phyloP scores from a whole-genome alignment of 2,797 vertebrate genomes.

The Prionace glauca region DNA sequence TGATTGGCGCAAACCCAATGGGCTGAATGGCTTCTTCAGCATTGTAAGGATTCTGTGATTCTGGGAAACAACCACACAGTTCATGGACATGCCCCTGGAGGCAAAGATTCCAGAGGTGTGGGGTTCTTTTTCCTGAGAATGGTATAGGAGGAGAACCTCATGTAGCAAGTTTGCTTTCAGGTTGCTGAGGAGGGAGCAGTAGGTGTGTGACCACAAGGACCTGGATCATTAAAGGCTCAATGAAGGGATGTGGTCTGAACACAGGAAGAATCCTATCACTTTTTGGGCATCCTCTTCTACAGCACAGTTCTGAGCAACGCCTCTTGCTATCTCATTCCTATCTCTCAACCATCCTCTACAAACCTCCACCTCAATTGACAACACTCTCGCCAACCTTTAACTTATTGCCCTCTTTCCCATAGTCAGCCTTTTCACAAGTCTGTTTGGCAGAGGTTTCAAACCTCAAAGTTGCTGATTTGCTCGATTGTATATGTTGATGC shows the following conservation, averaged over 20 bases:
- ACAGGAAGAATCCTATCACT: neutral
- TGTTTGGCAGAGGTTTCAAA: neutral
- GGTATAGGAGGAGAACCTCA: neutral
- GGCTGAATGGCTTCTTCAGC: too few species aligned
- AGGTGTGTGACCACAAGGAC: neutral
- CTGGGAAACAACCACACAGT: neutral
- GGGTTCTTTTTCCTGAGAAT: neutral
- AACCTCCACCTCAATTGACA: neutral
- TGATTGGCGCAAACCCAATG: too few species aligned
- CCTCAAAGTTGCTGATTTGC: neutral
- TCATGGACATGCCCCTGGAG: neutral
- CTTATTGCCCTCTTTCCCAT: neutral
- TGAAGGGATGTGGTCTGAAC: neutral
- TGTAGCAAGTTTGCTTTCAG: neutral
- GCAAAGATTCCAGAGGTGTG: neutral
- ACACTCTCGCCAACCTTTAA: neutral
- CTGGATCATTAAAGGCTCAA: neutral
- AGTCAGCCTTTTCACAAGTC: neutral
- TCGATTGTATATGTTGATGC: neutral
- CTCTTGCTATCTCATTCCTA: neutral
- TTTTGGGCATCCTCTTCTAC: neutral
- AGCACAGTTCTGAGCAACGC: neutral
- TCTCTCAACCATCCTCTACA: neutral
- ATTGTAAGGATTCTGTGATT: too few species aligned
- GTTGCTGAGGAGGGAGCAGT: neutral